Conservation (phyloP, 2,113 vertebrate genomes). For the Erythrocebus patas region DNA sequence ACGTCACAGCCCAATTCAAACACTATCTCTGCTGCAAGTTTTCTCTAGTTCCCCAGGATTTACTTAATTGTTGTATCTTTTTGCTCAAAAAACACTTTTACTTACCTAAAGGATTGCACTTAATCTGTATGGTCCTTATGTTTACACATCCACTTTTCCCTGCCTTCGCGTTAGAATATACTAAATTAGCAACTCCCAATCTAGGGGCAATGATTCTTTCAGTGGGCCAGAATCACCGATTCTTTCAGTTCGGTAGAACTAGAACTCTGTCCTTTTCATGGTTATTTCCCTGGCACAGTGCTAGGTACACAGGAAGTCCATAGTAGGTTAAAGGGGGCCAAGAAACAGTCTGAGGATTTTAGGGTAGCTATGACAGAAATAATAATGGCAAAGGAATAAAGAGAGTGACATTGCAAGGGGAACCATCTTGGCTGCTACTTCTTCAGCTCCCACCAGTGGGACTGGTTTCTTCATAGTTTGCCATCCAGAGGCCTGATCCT, state of each 20-base stretch:
- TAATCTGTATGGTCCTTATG: not conserved
- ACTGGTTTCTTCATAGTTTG: not conserved
- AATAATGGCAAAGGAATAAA: not conserved
- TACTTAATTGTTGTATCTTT: not conserved
- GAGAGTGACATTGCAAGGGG: not conserved
- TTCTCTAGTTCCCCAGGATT: not conserved
- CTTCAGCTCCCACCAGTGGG: not conserved
- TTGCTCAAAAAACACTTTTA: not conserved
- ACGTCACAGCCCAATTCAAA: not conserved
- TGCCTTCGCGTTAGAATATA: not conserved
- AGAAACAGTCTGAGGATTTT: not conserved
- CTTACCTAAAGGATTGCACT: not conserved
- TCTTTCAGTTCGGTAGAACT: not conserved
- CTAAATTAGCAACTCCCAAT: not conserved
- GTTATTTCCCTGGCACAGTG: not conserved
- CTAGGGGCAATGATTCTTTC: not conserved
- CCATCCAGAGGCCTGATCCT: not conserved
- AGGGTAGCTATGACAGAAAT: not conserved
- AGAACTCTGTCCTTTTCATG: not conserved
- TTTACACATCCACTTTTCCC: not conserved
- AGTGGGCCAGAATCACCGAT: not conserved
- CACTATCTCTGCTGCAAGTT: not conserved
- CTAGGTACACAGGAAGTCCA: not conserved
- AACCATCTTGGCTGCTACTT: not conserved
- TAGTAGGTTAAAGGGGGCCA: not conserved